These are phyloP conservation scores for Amblyjoppa proteus DNA, from an alignment of 2,888 invertebrate species.

Conservation along the genomic window DNA sequence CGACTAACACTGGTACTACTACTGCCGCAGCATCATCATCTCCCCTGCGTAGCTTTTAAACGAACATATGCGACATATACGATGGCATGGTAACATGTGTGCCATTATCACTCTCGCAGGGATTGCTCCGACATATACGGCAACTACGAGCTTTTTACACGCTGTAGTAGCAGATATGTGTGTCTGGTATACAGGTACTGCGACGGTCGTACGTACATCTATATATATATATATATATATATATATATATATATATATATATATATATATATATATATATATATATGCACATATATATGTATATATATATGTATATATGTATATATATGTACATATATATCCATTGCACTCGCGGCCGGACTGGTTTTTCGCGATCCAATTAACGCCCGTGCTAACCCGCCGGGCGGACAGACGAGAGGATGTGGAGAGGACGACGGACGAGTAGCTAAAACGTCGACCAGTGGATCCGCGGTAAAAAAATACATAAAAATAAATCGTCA, in stretches of 20 bases:
- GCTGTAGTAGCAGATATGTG: not conserved
- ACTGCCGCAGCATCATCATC: constrained; percentile 7
- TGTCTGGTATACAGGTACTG: constrained; percentile 13
- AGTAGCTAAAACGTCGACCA: constrained; percentile 31
- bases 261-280: constrained; percentile 34
- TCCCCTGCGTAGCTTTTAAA: constrained; percentile 35
- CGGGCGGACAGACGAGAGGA: constrained; percentile 16
- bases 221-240: not conserved
- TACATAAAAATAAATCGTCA: constrained; percentile 56
- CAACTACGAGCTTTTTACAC: constrained; percentile 2
- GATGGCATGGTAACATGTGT: constrained; percentile 61
- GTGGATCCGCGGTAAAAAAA: constrained; percentile 15
- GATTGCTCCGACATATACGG: constrained; percentile 53
- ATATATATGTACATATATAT: constrained; percentile 32
- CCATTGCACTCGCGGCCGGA: constrained; percentile 45
- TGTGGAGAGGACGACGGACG: constrained; percentile 35
- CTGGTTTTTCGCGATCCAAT: constrained; percentile 66
- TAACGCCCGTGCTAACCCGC: constrained; percentile 52
- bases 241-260: constrained; percentile 20
- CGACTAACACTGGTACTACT: not conserved
- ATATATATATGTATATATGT: constrained; percentile 19
- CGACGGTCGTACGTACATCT: constrained; percentile 3
- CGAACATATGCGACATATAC: constrained; percentile 64
- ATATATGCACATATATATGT: no score
- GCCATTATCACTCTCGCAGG: constrained; percentile 62